These are phyloP conservation scores for Balearica regulorum DNA, from an alignment of 2,797 vertebrate species.

Conservation along the genomic window DNA sequence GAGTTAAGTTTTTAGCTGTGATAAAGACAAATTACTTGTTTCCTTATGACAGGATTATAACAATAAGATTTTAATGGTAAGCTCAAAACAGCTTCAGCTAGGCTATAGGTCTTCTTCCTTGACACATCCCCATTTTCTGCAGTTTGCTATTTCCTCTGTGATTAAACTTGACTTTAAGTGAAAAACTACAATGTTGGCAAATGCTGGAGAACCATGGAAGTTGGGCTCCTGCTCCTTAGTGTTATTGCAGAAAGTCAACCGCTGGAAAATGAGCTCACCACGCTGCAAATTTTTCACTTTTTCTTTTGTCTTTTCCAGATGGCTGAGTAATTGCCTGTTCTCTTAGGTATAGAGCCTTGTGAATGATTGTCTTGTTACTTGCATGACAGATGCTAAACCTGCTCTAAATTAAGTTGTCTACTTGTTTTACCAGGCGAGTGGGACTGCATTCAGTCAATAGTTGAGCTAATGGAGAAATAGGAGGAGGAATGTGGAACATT, in stretches of 20 bases:
- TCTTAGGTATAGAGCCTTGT: neutral
- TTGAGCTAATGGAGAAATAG: neutral
- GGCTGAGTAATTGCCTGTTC: neutral
- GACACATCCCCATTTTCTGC: neutral
- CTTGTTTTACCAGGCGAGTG: neutral
- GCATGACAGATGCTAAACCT: slow-evolving; percentile 42
- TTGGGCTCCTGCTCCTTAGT: neutral
- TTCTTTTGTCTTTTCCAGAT: slow-evolving; percentile 42
- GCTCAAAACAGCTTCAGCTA: neutral
- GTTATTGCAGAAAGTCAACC: neutral
- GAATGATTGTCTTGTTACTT: slow-evolving; percentile 36
- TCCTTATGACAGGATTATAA: neutral
- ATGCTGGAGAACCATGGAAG: neutral
- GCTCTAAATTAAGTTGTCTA: slow-evolving; percentile 47
- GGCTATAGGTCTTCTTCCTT: neutral
- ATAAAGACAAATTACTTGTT: neutral
- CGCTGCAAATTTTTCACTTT: neutral
- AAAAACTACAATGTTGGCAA: neutral
- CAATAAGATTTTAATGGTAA: neutral
- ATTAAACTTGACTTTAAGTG: neutral
- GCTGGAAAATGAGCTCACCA: neutral
- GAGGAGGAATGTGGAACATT: neutral
- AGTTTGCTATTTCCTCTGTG: neutral
- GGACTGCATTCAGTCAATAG: neutral
- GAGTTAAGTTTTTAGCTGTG: neutral